Percentiles rank a stretch among this genome's conserved stretches.
Evolutionary conservation across 2,113 vertebrate species (phyloP).

Genomic region (Microcebus lehilahytsara): DNA sequence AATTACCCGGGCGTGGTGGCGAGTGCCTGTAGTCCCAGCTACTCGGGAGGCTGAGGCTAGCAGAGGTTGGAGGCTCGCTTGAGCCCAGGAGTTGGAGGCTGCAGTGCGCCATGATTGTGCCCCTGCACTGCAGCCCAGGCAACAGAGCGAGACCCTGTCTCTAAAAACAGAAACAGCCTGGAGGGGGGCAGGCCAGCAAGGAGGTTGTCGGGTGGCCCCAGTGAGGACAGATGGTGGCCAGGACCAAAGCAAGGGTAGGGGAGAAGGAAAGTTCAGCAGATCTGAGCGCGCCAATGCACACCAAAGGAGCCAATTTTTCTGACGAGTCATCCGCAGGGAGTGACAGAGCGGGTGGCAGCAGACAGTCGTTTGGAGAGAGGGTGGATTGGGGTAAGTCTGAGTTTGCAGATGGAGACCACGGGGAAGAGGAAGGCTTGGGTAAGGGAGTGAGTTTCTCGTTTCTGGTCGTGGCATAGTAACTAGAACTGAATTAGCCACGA

Average conservation of each 20-base stretch:
- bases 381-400: too few relatives aligned
- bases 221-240: background rate
- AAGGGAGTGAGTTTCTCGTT: background rate
- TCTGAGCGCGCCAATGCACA: background rate
- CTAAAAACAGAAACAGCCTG: background rate
- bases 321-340: background rate
- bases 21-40: too few relatives aligned
- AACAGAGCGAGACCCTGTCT: too few relatives aligned
- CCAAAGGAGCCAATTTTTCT: background rate
- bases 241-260: accelerated
- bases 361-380: background rate
- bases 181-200: accelerated
- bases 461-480: background rate
- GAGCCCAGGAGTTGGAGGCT: too few relatives aligned
- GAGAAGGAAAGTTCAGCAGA: accelerated
- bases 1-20: too few relatives aligned
- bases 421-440: background rate
- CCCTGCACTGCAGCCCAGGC: too few relatives aligned
- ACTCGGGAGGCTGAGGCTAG: too few relatives aligned
- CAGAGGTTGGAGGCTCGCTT: too few relatives aligned
- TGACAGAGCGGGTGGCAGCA: accelerated
- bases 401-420: background rate
- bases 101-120: too few relatives aligned
- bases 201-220: background rate
- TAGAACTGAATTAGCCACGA: too few relatives aligned